Conservation (phyloP, 2,113 vertebrate species). For the Elgaria multicarinata region DNA sequence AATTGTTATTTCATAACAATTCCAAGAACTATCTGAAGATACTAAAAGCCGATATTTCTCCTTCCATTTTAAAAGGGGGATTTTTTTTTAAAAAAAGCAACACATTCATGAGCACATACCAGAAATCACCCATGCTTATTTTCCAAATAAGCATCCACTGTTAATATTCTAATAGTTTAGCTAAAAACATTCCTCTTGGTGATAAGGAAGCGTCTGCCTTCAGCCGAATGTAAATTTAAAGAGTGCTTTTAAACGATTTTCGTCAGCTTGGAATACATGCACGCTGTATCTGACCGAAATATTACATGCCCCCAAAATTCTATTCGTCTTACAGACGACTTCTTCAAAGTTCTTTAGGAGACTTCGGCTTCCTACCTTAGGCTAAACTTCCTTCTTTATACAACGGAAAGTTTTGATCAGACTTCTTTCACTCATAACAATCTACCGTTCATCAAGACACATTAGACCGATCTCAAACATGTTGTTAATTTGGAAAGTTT, state of each 20-base stretch:
- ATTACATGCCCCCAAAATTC: not conserved
- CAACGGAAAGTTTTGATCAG: not conserved
- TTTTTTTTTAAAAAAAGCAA: too few relatives aligned
- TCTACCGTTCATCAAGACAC: not conserved
- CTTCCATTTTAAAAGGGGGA: not conserved
- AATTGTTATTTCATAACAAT: not conserved
- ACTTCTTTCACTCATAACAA: not conserved
- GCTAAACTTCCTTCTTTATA: not conserved
- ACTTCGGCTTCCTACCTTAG: not conserved
- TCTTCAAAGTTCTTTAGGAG: not conserved
- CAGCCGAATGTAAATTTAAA: not conserved
- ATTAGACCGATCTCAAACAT: not conserved
- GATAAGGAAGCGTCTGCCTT: not conserved
- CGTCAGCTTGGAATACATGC: not conserved
- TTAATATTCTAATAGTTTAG: not conserved
- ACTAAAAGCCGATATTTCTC: not conserved
- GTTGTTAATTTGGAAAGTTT: not conserved
- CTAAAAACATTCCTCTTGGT: not conserved
- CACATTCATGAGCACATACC: too few relatives aligned
- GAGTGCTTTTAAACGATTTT: not conserved
- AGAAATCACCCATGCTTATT: not conserved
- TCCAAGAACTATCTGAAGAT: not conserved
- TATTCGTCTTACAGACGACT: not conserved
- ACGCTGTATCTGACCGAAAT: not conserved
- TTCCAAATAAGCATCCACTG: not conserved